Evolutionary conservation across 2,113 vertebrate genomes (phyloP).

Genomic region (Tetraodon nigroviridis): DNA sequence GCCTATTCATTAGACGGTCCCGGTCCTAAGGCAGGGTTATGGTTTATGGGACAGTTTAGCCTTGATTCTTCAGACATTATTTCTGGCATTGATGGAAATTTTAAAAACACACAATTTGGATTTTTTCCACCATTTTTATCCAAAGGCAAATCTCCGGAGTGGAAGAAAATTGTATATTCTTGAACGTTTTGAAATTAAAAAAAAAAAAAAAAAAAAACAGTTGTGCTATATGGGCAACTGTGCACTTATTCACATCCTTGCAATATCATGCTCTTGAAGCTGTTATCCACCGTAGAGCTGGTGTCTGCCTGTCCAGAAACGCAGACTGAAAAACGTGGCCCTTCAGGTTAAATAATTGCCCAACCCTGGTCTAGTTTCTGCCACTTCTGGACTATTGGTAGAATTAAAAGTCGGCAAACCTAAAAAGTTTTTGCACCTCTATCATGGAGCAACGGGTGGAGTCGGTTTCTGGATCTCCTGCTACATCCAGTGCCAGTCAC

Average conservation of each 20-base stretch:
- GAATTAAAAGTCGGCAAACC: not conserved
- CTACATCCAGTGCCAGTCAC: conserved; percentile 55
- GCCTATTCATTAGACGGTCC: conserved; percentile 59
- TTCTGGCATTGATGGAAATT: conserved; percentile 49
- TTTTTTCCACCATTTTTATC: not conserved
- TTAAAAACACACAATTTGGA: conserved; percentile 40
- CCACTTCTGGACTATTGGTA: too few species aligned
- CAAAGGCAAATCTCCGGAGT: not conserved
- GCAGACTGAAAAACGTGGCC: not conserved
- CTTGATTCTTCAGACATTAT: conserved; percentile 51
- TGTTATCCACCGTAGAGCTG: not conserved
- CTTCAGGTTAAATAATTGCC: too few species aligned
- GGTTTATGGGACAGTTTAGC: conserved; percentile 59
- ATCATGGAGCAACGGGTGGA: conserved; percentile 61
- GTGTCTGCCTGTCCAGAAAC: too few species aligned
- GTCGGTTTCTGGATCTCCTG: conserved; percentile 60
- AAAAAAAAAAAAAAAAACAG: too few species aligned
- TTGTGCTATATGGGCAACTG: not conserved
- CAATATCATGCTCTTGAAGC: conserved; percentile 10
- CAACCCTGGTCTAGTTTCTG: too few species aligned
- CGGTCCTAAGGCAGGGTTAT: conserved; percentile 60
- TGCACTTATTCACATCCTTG: too few species aligned
- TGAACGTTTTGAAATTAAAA: not conserved
- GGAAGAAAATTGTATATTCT: not conserved
- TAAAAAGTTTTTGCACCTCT: not conserved